Conservation (phyloP, 1,140 invertebrate genomes). For the Pachyrhynchus sulphureomaculatus region DNA sequence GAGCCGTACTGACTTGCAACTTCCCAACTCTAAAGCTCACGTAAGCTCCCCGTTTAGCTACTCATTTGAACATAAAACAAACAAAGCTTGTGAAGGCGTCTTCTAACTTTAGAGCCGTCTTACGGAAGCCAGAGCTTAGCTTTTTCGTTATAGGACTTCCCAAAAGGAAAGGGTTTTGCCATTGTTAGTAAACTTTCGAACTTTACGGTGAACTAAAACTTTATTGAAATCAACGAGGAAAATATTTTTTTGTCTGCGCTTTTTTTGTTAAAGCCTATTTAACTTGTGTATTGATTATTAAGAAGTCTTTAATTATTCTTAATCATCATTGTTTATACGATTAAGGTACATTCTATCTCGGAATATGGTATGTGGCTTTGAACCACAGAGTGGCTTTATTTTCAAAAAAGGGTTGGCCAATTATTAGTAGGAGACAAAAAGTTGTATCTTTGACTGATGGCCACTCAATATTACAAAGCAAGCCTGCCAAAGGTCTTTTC, state of each 20-base stretch:
- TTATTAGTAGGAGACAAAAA: too few relatives aligned
- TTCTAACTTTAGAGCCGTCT: conserved; percentile 38
- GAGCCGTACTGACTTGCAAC: conserved; percentile 38
- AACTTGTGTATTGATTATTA: too few relatives aligned
- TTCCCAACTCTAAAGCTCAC: conserved; percentile 39
- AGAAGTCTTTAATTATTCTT: too few relatives aligned
- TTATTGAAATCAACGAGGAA: conserved; percentile 3
- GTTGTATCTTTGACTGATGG: too few relatives aligned
- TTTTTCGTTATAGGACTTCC: conserved; percentile 1
- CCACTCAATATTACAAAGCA: too few relatives aligned
- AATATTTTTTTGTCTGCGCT: too few relatives aligned
- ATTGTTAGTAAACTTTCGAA: not conserved
- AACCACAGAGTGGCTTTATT: too few relatives aligned
- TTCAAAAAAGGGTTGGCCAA: too few relatives aligned
- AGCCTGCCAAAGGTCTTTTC: too few relatives aligned
- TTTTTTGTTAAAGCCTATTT: not conserved
- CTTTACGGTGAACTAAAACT: not conserved
- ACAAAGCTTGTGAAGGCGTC: conserved; percentile 33
- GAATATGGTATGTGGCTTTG: too few relatives aligned
- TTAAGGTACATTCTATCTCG: too few relatives aligned
- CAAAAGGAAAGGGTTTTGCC: conserved; percentile 9
- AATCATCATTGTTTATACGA: too few relatives aligned
- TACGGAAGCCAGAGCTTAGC: conserved; percentile 12
- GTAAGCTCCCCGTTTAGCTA: conserved; percentile 31
- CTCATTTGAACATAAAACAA: conserved; percentile 35